These are phyloP conservation scores for Linnaemya tessellans DNA, from an alignment of 2,888 invertebrate species.

Conservation along the genomic window DNA sequence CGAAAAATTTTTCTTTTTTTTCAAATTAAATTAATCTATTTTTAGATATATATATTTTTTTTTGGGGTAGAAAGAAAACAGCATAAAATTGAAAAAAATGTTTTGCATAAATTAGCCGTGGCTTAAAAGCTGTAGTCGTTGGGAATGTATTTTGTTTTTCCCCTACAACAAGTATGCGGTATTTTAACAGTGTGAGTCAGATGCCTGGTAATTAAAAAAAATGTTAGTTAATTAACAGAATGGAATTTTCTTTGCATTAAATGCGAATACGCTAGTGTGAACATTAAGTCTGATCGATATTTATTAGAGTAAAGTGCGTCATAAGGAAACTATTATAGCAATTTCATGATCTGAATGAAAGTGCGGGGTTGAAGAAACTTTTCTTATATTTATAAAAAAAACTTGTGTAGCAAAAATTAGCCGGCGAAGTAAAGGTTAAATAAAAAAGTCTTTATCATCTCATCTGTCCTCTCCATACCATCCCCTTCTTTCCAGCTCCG, in stretches of 20 bases:
- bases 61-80: background rate
- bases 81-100: conserved; percentile 36
- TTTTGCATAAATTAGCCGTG: conserved; percentile 65
- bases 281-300: too few species aligned
- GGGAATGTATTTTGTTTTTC: conserved; percentile 27
- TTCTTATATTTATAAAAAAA: too few species aligned
- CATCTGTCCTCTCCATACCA: too few species aligned
- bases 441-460: too few species aligned
- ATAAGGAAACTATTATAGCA: background rate
- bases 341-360: too few species aligned
- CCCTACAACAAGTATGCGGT: conserved; percentile 12
- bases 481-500: too few species aligned
- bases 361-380: too few species aligned
- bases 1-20: conserved; percentile 28
- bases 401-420: too few species aligned
- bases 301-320: background rate
- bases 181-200: background rate
- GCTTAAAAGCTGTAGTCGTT: conserved; percentile 44
- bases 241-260: background rate
- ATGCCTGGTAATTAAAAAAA: background rate
- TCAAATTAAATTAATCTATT: conserved; percentile 37
- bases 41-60: background rate
- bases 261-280: too few species aligned
- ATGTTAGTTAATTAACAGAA: background rate
- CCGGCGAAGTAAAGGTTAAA: too few species aligned